Evolutionary conservation across 2,888 invertebrate species (phyloP).

Genomic region (Leistus spinibarbis): DNA sequence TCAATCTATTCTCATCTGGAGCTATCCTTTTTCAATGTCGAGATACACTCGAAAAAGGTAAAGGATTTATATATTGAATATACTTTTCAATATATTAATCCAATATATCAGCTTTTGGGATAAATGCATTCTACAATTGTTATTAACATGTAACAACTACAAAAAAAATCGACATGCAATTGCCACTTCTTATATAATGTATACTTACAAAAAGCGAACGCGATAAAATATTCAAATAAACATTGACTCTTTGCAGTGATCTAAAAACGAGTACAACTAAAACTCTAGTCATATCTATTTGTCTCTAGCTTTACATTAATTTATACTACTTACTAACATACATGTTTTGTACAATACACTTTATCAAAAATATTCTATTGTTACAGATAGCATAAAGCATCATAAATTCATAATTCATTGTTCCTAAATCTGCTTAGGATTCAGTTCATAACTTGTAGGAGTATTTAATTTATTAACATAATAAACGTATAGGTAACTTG

Average conservation of each 20-base stretch:
- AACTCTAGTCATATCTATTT: slow-evolving; percentile 38
- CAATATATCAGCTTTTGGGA: slow-evolving; percentile 39
- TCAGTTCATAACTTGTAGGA: neutral
- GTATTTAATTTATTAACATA: neutral
- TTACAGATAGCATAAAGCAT: slow-evolving; percentile 6
- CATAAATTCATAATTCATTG: slow-evolving; percentile 29
- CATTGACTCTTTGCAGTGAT: slow-evolving; percentile 40
- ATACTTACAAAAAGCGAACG: slow-evolving; percentile 23
- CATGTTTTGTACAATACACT: slow-evolving; percentile 36
- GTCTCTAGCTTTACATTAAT: slow-evolving; percentile 36
- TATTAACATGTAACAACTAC: slow-evolving; percentile 17
- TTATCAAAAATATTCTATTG: slow-evolving; percentile 4
- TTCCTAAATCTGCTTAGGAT: slow-evolving; percentile 18
- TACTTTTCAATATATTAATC: slow-evolving; percentile 29
- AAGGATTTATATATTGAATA: neutral
- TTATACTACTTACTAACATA: slow-evolving; percentile 34
- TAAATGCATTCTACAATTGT: slow-evolving; percentile 19
- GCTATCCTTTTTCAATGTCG: no score
- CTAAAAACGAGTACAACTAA: slow-evolving; percentile 30
- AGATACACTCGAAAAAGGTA: no score
- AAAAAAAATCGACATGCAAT: slow-evolving; percentile 14
- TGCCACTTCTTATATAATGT: slow-evolving; percentile 22
- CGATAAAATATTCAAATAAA: slow-evolving; percentile 37
- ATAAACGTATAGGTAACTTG: neutral
- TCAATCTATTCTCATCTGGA: no score